Base-by-base conservation (phyloP, 2,797 vertebrate species). In the Enteromius unitaeniatus region DNA sequence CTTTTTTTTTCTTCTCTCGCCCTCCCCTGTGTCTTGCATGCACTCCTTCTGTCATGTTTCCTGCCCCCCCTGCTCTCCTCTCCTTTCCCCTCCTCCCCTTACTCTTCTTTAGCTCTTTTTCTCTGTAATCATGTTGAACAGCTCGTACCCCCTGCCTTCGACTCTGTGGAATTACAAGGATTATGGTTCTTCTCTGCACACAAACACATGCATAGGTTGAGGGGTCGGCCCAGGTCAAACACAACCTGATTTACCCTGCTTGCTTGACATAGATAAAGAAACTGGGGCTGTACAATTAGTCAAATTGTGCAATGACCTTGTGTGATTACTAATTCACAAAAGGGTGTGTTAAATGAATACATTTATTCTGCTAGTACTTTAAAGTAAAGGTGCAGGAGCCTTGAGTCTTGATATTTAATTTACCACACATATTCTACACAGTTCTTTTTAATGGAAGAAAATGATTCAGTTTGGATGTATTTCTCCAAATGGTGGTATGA, bases 81-180 rank as follows among this genome's bases (percentile, higher is more conserved):
- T 42, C 58, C 51, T 87, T 81, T 87, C 86, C 87, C 53, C 58
- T 70, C 75, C 60, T 62, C 60, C 55, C 55, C n/a, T 60, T 60
- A 79, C 78, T 67, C 81, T 76, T 82, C 23, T 75, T 72, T 42
- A 62, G 60, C 23, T 84, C 76, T 84, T 62, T 79, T 72, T 67
- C 73, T 82, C 80, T 88, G 60, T 91, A 91, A 90, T 93, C 89
- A 91, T 90, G 87, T 87, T 78, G 79, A 87, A 86, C 82, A 82
- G 77, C 89, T 84, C 78, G 70, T 80, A 80, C 11, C 67, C 78
- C 81, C 76, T 90, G 85, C 84, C 62, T 89, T 83, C 88, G 83
- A 86, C 88, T 87, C 89, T 84, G 85, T 86, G 82, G 81, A 90
- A 91, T 88, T 84, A 87, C 85, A 88, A 64, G 76, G 81, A 89